Conservation (phyloP, 2,113 vertebrate species). For the Pithys albifrons region DNA sequence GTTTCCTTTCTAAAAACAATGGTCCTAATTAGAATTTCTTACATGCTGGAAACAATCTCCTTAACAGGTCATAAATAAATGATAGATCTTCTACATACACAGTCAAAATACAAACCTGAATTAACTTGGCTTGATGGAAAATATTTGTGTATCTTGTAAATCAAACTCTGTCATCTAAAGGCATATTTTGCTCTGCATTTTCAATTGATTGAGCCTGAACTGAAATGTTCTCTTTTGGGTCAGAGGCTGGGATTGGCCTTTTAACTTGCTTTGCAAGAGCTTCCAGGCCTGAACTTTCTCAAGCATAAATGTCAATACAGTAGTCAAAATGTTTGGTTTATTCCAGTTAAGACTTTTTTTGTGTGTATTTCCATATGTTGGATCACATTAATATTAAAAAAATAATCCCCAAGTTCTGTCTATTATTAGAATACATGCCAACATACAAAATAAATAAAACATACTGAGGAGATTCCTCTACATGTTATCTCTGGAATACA, state of each 20-base stretch:
- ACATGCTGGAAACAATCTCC: not conserved
- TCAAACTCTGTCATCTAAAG: constrained; percentile 30
- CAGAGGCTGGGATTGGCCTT: constrained; percentile 59
- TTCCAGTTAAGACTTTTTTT: not conserved
- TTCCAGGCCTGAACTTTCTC: constrained; percentile 67
- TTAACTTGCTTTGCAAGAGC: constrained; percentile 48
- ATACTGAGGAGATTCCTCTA: not conserved
- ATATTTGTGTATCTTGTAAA: constrained; percentile 8
- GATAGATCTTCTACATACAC: not conserved
- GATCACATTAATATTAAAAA: constrained; percentile 5
- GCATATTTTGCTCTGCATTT: constrained; percentile 19
- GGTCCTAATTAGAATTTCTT: constrained; percentile 35
- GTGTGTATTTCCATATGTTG: not conserved
- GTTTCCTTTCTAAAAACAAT: constrained; percentile 15
- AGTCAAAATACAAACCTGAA: constrained; percentile 19
- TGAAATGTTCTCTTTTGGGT: constrained; percentile 62
- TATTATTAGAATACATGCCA: not conserved
- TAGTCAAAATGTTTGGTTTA: constrained; percentile 27
- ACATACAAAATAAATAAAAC: not conserved
- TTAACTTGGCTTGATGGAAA: constrained; percentile 20
- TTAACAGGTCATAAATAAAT: constrained; percentile 33
- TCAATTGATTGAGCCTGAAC: constrained; percentile 62
- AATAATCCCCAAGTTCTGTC: not conserved
- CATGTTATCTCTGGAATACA: constrained; percentile 6
- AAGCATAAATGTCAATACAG: constrained; percentile 71